Base-by-base conservation (phyloP, 2,113 vertebrate species). In the Dendrocopos noguchii region DNA sequence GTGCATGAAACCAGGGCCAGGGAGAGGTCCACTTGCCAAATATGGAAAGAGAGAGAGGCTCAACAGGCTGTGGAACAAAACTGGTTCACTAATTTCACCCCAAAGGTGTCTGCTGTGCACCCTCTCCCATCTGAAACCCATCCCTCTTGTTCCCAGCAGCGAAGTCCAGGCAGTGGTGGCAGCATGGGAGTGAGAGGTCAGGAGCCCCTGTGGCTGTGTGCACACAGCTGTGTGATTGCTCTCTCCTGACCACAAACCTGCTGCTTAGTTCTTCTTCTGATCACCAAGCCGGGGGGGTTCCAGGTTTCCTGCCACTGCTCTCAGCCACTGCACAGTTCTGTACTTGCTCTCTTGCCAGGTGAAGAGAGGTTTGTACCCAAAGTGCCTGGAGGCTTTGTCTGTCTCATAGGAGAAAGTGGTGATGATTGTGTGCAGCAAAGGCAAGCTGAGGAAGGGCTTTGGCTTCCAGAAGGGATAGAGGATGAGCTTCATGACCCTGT, bases 341-440 rank as follows among this genome's bases (percentile, higher is more conserved):
- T 55, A 74, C 87, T 91, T 96, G 72, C 95, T 90, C 71, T 97
- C 92, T 9, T 60, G 3, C 96, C 97, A 95, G 4, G 39, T 79
- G 64, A 88, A 96, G 28, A 93, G 73, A 12, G 97, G 76, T 7
- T 75, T 72, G 95, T 95, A 96, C 36, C 91, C 91, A 3, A 96
- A 96, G 19, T 95, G 84, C 79, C 95, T 80, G 73, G 29, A 91
- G 50, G 93, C 95, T 39, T 97, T 97, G 93, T 95, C 95, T 21
- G 95, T 96, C 65, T 96, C 59, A 0, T 63, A 80, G 70, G 42
- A 95, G 91, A 93, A 96, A 18, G n/a, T 74, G 83, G 64, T 93
- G 78, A 81, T 72, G 2, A 87, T 19, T 0, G 57, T 75, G 57
- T 95, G 88, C 57, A 96, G 76, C 21, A 91, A 12, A 46, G 93